These are phyloP conservation scores for Ammodytes dubius DNA, from an alignment of 2,113 vertebrate genomes.

Conservation along the genomic window DNA sequence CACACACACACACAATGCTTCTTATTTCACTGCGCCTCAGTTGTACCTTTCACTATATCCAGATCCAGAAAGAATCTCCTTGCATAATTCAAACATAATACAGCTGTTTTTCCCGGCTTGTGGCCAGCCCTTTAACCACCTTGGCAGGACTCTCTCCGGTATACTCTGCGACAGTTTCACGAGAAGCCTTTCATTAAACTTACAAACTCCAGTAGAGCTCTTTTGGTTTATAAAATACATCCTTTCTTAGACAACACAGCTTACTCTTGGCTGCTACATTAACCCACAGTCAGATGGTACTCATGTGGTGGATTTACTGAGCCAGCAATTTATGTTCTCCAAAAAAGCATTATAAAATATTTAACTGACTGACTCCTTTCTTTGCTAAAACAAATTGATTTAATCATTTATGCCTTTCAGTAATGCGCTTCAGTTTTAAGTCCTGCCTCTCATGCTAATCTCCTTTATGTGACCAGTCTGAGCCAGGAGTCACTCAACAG, in stretches of 20 bases:
- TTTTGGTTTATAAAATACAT: constrained; percentile 53
- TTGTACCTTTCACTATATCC: constrained; percentile 18
- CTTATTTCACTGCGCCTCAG: constrained; percentile 67
- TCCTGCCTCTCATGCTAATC: constrained; percentile 4
- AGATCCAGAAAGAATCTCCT: constrained; percentile 52
- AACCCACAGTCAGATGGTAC: constrained; percentile 16
- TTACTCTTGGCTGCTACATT: constrained; percentile 18
- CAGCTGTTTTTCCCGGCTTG: constrained; percentile 82
- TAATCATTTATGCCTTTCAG: not conserved
- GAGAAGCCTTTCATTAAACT: constrained; percentile 71
- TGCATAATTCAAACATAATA: constrained; percentile 79
- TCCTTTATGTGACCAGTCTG: constrained; percentile 12
- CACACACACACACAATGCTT: constrained; percentile 36
- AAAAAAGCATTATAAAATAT: not conserved
- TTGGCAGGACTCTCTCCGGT: constrained; percentile 78
- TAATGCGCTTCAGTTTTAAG: not conserved
- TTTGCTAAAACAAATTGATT: not conserved
- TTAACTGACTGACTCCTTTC: no score
- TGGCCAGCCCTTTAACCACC: constrained; percentile 74
- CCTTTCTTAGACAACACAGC: constrained; percentile 30
- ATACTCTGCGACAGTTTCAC: constrained; percentile 41
- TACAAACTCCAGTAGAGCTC: constrained; percentile 42
- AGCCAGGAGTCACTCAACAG: not conserved
- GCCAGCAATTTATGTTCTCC: not conserved
- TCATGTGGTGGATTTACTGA: not conserved